These are phyloP conservation scores for Kuschelorhynchus macadamiae DNA, from an alignment of 2,888 invertebrate genomes.

Conservation along the genomic window DNA sequence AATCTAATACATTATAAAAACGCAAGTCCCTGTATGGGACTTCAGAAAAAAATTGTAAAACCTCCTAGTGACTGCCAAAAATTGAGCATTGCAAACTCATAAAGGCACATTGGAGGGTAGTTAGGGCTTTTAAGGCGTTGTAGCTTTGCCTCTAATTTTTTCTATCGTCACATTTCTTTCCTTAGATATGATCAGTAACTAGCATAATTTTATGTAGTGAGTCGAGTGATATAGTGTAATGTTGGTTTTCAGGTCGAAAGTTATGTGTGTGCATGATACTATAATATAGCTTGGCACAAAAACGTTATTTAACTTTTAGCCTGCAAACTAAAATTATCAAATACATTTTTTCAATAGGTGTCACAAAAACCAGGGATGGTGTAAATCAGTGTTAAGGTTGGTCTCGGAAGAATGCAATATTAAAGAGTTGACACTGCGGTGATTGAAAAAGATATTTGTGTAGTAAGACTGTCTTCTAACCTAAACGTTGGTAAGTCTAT, in stretches of 20 bases:
- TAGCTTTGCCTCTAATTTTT: conserved; percentile 40
- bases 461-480: background rate
- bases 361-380: conserved; percentile 19
- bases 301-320: conserved; percentile 1
- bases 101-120: conserved; percentile 6
- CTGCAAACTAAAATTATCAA: background rate
- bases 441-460: background rate
- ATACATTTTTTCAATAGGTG: background rate
- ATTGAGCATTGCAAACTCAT: background rate
- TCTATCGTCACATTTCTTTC: conserved; percentile 42
- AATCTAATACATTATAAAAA: conserved; percentile 19
- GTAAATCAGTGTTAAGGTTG: conserved; percentile 14
- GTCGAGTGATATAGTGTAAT: conserved; percentile 14
- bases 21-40: conserved; percentile 18
- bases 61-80: background rate
- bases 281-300: background rate
- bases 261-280: too few relatives aligned
- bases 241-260: conserved; percentile 7
- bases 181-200: conserved; percentile 28
- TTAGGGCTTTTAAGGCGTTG: conserved; percentile 32
- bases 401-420: conserved; percentile 34
- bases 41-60: conserved; percentile 13
- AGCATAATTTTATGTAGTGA: conserved; percentile 27
- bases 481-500: background rate
- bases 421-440: background rate